phyloP scores from a whole-genome alignment of 2,888 invertebrate genomes.

The Idaea aversata region DNA sequence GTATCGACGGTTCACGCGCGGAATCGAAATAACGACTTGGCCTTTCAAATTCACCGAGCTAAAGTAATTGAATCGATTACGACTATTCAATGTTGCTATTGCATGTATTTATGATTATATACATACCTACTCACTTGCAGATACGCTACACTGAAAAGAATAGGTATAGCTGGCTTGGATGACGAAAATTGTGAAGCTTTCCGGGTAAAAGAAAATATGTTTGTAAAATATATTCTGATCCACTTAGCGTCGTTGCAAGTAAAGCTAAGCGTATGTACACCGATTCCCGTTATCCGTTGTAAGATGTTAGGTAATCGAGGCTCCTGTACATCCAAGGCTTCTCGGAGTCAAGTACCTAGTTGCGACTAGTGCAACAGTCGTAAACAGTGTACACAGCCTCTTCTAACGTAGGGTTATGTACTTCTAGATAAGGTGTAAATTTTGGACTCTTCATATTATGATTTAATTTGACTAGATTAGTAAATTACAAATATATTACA shows the following conservation, averaged over 20 bases:
- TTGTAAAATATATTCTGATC: background rate
- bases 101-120: background rate
- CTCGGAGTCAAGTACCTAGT: conserved; percentile 30
- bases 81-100: conserved; percentile 4
- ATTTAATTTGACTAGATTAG: too few species aligned
- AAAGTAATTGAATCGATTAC: conserved; percentile 20
- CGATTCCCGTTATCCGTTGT: conserved; percentile 4
- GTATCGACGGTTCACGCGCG: conserved; percentile 28
- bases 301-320: conserved; percentile 40
- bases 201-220: background rate
- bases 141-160: background rate
- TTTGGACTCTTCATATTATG: background rate
- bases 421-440: background rate
- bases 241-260: background rate
- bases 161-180: background rate
- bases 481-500: too few species aligned
- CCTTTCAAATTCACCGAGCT: conserved; percentile 22
- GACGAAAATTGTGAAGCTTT: background rate
- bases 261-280: conserved; percentile 8
- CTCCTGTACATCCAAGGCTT: conserved; percentile 26
- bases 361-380: conserved; percentile 43
- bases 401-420: conserved; percentile 10
- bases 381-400: conserved; percentile 41
- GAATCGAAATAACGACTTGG: conserved; percentile 32
- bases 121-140: background rate